Evolutionary conservation across 2,113 vertebrate genomes (phyloP), one percentile per base, ranked within the genome.

Genomic region (Ascaphus truei): DNA sequence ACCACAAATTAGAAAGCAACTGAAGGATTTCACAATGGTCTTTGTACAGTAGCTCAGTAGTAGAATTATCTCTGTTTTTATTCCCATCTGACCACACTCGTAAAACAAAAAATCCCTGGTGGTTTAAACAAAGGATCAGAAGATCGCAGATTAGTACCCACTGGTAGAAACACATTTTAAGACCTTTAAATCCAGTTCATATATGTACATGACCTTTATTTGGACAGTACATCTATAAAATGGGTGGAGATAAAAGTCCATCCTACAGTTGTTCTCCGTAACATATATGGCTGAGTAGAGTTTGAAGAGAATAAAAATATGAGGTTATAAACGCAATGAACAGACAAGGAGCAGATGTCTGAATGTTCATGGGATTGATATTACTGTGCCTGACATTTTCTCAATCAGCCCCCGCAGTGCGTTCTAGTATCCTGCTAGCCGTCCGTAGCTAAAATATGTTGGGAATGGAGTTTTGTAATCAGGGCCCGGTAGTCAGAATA

Each of bases 341-440:
- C 52, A 52, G 67, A n/a, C 22, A 60, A 61, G 57, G 45, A 71
- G 47, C 67, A 68, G 65, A 75, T 33, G 26, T 52, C 43, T 73
- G 51, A 67, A 33, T 75, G 30, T 75, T 72, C 26, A 64, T 52
- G 34, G 37, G 27, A 56, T 53, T 75, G 39, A 10, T 68, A 37
- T 36, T 66, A 55, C 50, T 23, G 30, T 34, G 25, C 16, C 22
- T 0, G 0, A 73, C 23, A 30, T 2, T 26, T 22, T 60, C 43
- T 52, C 55, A 74, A 37, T 26, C 13, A 56, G 27, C 56, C 62
- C 41, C 60, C 57, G 41, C 60, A 63, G 57, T 11, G 2, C 48
- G 62, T 2, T 10, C 48, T 72, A 30, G 43, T 71, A 56, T 72
- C 67, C 27, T 43, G 39, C 58, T 26, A 8, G 41, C 3, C 47